Conservation (phyloP, 53 echinoderm and acorn worm genomes). For the Arbacia lixula region DNA sequence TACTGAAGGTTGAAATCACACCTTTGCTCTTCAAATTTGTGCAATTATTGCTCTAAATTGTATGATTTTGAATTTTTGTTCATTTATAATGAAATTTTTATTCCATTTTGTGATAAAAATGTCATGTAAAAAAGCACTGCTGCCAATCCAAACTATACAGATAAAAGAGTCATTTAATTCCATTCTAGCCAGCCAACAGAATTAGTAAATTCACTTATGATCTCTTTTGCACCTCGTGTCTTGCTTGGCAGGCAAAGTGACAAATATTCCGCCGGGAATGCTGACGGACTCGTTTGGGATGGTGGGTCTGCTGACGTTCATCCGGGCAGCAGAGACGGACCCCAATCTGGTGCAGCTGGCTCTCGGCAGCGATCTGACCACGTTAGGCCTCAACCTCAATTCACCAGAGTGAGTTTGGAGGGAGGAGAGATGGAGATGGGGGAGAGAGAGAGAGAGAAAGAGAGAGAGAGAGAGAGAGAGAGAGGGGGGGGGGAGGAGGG, state of each 20-base stretch:
- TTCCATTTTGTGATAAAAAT: too few species aligned
- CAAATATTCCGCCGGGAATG: conserved; percentile 94
- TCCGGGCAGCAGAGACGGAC: conserved; percentile 93
- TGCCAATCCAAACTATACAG: too few species aligned
- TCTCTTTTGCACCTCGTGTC: background rate
- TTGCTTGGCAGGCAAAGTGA: conserved; percentile 82
- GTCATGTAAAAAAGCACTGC: too few species aligned
- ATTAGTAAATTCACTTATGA: background rate
- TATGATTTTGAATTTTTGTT: too few species aligned
- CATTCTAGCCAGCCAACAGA: background rate
- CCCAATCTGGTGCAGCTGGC: conserved; percentile 94
- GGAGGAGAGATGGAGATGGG: too few species aligned
- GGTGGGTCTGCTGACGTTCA: conserved; percentile 94
- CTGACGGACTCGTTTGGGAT: conserved; percentile 98
- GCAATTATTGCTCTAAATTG: too few species aligned
- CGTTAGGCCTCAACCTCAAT: conserved; percentile 97
- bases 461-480: too few species aligned
- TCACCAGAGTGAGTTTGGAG: conserved; percentile 97
- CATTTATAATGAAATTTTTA: too few species aligned
- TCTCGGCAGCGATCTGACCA: conserved; percentile 94
- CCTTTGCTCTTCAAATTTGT: too few species aligned
- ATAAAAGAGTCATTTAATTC: background rate
- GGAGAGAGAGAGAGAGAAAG: too few species aligned
- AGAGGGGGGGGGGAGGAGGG: too few species aligned
- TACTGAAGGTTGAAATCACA: too few species aligned